Base-by-base conservation (phyloP, 2,797 vertebrate species). In the Bovichtus diacanthus region DNA sequence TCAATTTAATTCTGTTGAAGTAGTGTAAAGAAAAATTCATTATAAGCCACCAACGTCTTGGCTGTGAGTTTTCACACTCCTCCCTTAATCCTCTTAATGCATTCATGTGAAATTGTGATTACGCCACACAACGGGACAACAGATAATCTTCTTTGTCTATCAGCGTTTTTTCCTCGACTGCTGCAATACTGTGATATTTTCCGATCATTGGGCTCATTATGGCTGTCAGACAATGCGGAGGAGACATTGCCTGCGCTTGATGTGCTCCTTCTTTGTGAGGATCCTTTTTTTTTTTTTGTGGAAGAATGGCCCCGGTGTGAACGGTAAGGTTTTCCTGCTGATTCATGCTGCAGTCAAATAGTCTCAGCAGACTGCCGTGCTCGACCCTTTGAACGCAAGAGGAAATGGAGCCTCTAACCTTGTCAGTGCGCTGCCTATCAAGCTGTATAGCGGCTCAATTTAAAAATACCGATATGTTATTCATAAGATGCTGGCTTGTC, bases 291-390 rank as follows among this genome's bases (percentile, higher is more conserved):
- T n/a, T 34, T 34, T n/a, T n/a, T 77, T 67, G 78, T 83, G 62
- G 46, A 18, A 51, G 59, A 80, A 65, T 21, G 72, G 85, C 66
- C 55, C n/a, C 2, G 34, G 68, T 66, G 81, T 67, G 78, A 89
- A 65, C 21, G 23, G 49, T 61, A 12, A 74, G 46, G 74, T 60
- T 70, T 85, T 92, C 84, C 87, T 90, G 89, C 88, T 89, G 88
- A 93, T 87, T 90, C 90, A 88, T 85, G 80, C 89, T 84, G 87
- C 88, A 86, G 89, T 89, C 79, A 83, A 81, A 88, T 53, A 68
- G 76, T 80, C 88, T 85, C 83, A 46, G 83, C 80, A 69, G 85
- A 87, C 65, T 74, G 73, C 76, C 49, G 34, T 34, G 70, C 76
- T 76, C 65, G 71, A 87, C 83, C 86, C 84, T 86, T 84, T 83